These are phyloP conservation scores for Phthorimaea operculella DNA, from an alignment of 1,140 invertebrate genomes.

Conservation along the genomic window DNA sequence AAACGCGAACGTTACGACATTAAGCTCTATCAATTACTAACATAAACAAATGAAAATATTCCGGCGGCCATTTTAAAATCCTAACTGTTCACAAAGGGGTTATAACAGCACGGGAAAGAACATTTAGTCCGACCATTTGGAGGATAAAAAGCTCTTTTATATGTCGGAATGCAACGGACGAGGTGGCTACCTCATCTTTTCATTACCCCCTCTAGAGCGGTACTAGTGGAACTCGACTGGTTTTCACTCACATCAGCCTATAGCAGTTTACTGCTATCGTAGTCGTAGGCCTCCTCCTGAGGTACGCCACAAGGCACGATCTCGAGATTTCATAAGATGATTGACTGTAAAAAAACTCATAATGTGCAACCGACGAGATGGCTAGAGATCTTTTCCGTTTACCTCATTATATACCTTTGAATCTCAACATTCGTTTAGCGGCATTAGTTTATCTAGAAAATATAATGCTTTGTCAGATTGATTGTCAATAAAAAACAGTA, in stretches of 20 bases:
- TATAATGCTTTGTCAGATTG: too few species aligned
- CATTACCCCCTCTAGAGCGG: slow-evolving; percentile 13
- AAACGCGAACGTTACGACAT: neutral
- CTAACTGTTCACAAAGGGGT: neutral
- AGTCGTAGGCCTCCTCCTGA: too few species aligned
- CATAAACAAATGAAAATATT: slow-evolving; percentile 1
- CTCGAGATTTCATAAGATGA: too few species aligned
- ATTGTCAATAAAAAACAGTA: too few species aligned
- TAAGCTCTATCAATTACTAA: neutral
- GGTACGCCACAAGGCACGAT: too few species aligned
- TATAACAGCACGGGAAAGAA: slow-evolving; percentile 15
- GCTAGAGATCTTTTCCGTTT: too few species aligned
- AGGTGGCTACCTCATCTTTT: slow-evolving; percentile 20
- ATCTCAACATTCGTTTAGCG: too few species aligned
- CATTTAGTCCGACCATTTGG: slow-evolving; percentile 25
- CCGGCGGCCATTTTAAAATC: neutral
- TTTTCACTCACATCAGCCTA: neutral
- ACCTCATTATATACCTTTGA: too few species aligned
- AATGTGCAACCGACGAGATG: too few species aligned
- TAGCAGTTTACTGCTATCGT: too few species aligned
- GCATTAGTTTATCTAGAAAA: too few species aligned
- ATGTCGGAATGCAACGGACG: slow-evolving; percentile 13
- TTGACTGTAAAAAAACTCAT: too few species aligned
- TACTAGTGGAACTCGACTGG: neutral
- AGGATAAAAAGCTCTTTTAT: slow-evolving; percentile 27